These are phyloP conservation scores for Bombus consobrinus DNA, from an alignment of 1,140 invertebrate genomes.

Conservation along the genomic window DNA sequence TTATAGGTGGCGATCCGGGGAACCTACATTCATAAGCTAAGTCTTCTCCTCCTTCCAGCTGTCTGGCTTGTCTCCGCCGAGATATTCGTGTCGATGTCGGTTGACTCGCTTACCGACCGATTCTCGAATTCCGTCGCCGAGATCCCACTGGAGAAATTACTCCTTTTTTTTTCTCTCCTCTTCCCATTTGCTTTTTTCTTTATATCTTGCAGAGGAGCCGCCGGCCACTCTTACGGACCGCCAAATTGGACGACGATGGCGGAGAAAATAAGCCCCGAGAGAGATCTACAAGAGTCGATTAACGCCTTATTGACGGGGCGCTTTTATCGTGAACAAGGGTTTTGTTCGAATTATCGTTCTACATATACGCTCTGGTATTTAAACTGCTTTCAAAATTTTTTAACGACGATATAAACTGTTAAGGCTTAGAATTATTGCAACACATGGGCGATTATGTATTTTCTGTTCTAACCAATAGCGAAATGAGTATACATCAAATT, in stretches of 20 bases:
- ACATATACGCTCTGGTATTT: not conserved
- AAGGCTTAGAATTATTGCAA: not conserved
- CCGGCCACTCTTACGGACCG: not conserved
- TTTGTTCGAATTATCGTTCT: not conserved
- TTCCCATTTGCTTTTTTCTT: not conserved
- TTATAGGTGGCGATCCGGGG: conserved; percentile 76
- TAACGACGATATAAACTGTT: not conserved
- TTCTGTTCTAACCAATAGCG: no score
- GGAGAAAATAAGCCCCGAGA: not conserved
- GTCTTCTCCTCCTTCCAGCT: not conserved
- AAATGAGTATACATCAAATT: no score
- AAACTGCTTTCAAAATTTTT: no score
- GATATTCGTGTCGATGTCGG: conserved; percentile 59
- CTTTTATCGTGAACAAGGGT: no score
- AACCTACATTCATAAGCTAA: conserved; percentile 77
- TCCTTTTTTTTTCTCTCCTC: not conserved
- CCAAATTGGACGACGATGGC: conserved; percentile 24
- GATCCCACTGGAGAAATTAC: conserved; percentile 66
- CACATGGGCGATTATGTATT: no score
- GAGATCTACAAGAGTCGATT: not conserved
- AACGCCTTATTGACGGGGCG: no score
- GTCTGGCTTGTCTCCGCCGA: conserved; percentile 32
- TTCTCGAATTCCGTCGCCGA: conserved; percentile 61
- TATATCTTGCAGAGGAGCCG: not conserved
- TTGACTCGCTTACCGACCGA: conserved; percentile 49